Conservation (phyloP, 2,888 invertebrate species). For the Thecophora atra region DNA sequence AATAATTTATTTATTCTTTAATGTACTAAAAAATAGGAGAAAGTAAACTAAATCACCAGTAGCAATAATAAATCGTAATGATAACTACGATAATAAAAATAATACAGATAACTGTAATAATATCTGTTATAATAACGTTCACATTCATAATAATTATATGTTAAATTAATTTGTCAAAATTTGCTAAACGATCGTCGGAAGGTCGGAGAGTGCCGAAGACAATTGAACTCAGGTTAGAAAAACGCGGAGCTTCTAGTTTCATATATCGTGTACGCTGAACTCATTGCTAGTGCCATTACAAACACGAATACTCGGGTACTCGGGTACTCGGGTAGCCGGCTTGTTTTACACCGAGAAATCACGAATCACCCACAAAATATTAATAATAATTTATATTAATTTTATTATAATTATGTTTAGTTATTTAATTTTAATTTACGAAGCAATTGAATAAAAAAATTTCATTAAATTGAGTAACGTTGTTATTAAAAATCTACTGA, state of each 20-base stretch:
- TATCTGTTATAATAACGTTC: too few species aligned
- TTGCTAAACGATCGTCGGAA: not conserved
- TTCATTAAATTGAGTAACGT: slow-evolving; percentile 52
- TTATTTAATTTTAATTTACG: slow-evolving; percentile 53
- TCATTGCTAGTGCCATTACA: slow-evolving; percentile 21
- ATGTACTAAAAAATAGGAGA: slow-evolving; percentile 14
- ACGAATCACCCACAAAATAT: slow-evolving; percentile 31
- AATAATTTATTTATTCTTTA: slow-evolving; percentile 35
- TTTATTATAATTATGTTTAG: too few species aligned
- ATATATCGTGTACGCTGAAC: not conserved
- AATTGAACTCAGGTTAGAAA: slow-evolving; percentile 23
- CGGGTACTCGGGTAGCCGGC: not conserved
- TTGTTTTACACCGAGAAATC: not conserved
- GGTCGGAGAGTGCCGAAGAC: not conserved
- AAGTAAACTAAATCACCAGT: slow-evolving; percentile 40
- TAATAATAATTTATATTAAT: slow-evolving; percentile 49
- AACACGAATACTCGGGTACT: not conserved
- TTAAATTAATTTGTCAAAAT: slow-evolving; percentile 15
- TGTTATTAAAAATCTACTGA: too few species aligned
- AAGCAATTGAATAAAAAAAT: slow-evolving; percentile 59
- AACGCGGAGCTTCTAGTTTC: not conserved
- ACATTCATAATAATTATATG: slow-evolving; percentile 33
- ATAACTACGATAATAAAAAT: slow-evolving; percentile 22
- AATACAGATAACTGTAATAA: too few species aligned
- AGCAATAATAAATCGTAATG: slow-evolving; percentile 33